phyloP scores from a whole-genome alignment of 2,113 vertebrate species.

The Dromaius novaehollandiae region DNA sequence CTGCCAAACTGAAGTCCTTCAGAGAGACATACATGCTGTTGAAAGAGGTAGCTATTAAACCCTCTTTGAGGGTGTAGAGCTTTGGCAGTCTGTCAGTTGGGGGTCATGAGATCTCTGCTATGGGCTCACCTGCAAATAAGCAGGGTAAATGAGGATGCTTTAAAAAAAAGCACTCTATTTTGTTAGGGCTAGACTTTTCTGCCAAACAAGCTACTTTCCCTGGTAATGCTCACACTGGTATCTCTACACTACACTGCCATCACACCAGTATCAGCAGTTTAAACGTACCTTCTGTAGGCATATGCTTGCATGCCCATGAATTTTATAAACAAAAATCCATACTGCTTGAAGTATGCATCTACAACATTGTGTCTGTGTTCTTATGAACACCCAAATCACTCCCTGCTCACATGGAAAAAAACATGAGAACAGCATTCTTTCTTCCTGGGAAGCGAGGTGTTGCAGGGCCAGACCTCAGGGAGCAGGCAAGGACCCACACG shows the following conservation, averaged over 20 bases:
- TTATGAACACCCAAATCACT: not conserved
- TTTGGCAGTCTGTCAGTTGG: not conserved
- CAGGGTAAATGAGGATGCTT: not conserved
- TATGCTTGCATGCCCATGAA: not conserved
- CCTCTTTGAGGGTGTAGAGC: not conserved
- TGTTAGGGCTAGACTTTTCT: not conserved
- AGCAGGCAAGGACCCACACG: too few relatives aligned
- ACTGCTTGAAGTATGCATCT: not conserved
- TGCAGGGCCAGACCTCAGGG: too few relatives aligned
- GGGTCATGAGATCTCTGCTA: not conserved
- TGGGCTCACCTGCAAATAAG: not conserved
- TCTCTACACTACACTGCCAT: not conserved
- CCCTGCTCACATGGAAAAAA: not conserved
- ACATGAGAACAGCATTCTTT: not conserved
- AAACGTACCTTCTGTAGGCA: not conserved
- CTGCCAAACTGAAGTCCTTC: not conserved
- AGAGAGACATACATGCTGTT: not conserved
- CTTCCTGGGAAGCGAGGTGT: not conserved
- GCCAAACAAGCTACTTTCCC: not conserved
- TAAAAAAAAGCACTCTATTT: not conserved
- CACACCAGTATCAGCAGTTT: not conserved
- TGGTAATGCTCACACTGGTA: not conserved
- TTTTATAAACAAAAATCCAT: not conserved
- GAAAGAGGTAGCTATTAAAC: not conserved
- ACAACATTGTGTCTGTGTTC: not conserved